phyloP scores from a whole-genome alignment of 2,888 invertebrate species.

The Enchytraeus crypticus region DNA sequence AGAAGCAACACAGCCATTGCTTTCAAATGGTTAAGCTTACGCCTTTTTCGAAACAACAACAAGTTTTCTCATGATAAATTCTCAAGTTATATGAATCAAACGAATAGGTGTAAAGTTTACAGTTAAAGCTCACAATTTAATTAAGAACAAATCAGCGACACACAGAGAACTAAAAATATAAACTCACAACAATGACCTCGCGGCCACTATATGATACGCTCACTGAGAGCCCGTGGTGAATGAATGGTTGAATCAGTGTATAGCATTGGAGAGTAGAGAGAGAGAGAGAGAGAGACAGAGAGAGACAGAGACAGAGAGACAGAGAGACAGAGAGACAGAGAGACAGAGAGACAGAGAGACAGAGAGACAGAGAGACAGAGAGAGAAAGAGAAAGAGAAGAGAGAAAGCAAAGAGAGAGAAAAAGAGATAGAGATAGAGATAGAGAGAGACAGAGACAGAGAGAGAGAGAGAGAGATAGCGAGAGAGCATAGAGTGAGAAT shows the following conservation, averaged over 20 bases:
- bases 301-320: neutral
- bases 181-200: neutral
- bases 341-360: neutral
- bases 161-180: slow-evolving; percentile 1
- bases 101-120: too few relatives aligned
- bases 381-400: too few relatives aligned
- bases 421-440: too few relatives aligned
- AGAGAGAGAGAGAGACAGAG: slow-evolving; percentile 5
- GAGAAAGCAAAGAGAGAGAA: too few relatives aligned
- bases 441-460: too few relatives aligned
- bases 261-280: slow-evolving; percentile 2
- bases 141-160: neutral
- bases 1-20: too few relatives aligned
- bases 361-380: neutral
- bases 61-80: too few relatives aligned
- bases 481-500: neutral
- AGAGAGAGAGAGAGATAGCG: too few relatives aligned
- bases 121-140: too few relatives aligned
- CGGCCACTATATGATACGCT: neutral
- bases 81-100: too few relatives aligned
- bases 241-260: neutral
- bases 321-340: neutral
- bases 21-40: too few relatives aligned
- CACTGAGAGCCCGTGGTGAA: neutral
- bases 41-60: too few relatives aligned